Evolutionary conservation across 2,888 invertebrate genomes (phyloP).

Genomic region (Ochlodes sylvanus): DNA sequence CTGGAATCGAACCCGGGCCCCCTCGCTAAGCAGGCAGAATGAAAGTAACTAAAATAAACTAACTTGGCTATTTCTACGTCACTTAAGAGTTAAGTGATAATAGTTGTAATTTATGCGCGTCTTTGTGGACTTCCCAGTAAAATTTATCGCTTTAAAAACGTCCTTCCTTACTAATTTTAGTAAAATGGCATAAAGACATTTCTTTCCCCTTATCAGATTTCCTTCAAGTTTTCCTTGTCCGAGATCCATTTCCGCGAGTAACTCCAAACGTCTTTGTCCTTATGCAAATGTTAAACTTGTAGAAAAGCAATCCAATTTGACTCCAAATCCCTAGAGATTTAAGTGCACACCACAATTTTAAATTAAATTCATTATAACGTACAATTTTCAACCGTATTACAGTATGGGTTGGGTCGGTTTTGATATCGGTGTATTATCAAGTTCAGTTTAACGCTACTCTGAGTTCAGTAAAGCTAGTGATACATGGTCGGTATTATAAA

Average conservation of each 20-base stretch:
- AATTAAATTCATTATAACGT: conserved; percentile 60
- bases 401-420: conserved; percentile 8
- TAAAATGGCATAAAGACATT: conserved; percentile 12
- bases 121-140: conserved; percentile 16
- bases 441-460: conserved; percentile 40
- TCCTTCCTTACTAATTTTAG: background rate
- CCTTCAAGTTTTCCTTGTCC: conserved; percentile 36
- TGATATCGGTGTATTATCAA: conserved; percentile 30
- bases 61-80: too few species aligned
- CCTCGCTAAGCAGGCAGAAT: too few species aligned
- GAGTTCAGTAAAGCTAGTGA: conserved; percentile 42
- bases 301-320: conserved; percentile 77
- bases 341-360: conserved; percentile 69
- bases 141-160: background rate
- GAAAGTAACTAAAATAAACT: too few species aligned
- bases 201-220: conserved; percentile 32
- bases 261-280: conserved; percentile 53
- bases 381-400: conserved; percentile 40
- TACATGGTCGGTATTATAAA: conserved; percentile 41
- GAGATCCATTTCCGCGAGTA: conserved; percentile 34
- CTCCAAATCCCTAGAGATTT: conserved; percentile 68
- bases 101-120: too few species aligned
- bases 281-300: conserved; percentile 77
- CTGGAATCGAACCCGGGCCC: too few species aligned
- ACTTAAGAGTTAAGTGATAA: too few species aligned